These are phyloP conservation scores for Australoheros scitulus DNA, from an alignment of 2,113 vertebrate species.

Conservation along the genomic window DNA sequence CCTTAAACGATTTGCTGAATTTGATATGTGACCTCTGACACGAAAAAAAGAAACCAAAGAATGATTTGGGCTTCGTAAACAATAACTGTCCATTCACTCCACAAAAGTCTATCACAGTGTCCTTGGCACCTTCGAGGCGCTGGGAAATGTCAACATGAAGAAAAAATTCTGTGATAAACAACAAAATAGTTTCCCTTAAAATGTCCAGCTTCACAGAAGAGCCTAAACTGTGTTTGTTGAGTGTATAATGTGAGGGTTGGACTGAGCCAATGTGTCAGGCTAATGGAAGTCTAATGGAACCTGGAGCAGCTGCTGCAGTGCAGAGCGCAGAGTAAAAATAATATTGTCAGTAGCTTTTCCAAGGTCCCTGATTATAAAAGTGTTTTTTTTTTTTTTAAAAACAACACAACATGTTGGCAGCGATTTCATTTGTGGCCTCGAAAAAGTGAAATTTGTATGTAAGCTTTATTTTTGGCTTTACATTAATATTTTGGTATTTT, in stretches of 20 bases:
- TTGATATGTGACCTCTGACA: neutral
- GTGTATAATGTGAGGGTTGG: conserved; percentile 1
- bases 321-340: neutral
- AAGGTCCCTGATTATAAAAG: neutral
- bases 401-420: neutral
- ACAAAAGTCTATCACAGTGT: neutral
- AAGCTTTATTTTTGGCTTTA: neutral
- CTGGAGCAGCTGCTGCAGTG: neutral
- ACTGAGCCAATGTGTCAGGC: neutral
- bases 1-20: neutral
- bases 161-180: neutral
- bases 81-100: neutral
- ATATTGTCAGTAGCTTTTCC: neutral
- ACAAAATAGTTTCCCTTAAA: neutral
- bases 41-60: neutral
- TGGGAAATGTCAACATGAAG: neutral
- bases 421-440: too few species aligned
- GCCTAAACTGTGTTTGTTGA: neutral
- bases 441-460: neutral
- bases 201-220: neutral
- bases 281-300: neutral
- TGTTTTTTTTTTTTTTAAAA: too few species aligned
- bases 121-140: neutral
- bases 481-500: neutral
- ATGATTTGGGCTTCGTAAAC: neutral